phyloP scores from a whole-genome alignment of 2,797 vertebrate genomes.

The Hapalemur alaotrensis region DNA sequence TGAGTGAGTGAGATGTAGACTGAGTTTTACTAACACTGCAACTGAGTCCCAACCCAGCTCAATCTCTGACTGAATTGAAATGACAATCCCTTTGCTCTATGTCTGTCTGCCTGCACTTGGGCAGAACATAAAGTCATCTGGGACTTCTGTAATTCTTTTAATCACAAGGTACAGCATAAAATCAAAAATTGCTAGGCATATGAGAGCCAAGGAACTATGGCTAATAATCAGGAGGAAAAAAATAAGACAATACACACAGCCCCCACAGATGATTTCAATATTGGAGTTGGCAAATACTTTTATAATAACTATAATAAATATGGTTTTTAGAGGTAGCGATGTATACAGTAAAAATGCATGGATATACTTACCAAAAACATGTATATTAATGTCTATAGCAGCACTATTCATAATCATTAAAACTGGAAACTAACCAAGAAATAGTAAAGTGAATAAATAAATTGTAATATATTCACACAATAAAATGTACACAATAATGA shows the following conservation, averaged over 20 bases:
- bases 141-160: neutral
- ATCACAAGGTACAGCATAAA: neutral
- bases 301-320: neutral
- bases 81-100: accelerated
- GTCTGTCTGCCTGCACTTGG: no score
- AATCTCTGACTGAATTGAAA: neutral
- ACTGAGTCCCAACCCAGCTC: neutral
- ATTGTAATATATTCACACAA: neutral
- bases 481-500: neutral
- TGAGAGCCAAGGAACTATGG: neutral
- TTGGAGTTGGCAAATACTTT: neutral
- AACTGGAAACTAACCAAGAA: neutral
- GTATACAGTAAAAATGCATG: neutral
- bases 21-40: neutral
- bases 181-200: neutral
- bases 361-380: neutral
- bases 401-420: neutral
- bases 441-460: neutral
- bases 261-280: neutral
- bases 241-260: neutral
- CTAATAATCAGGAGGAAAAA: neutral
- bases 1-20: neutral
- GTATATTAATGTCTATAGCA: neutral
- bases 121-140: neutral
- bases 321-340: neutral